Percentiles rank a stretch among this genome's conserved stretches.
These are phyloP conservation scores for Epinephelus malabaricus DNA, from an alignment of 2,797 vertebrate genomes.

Conservation along the genomic window DNA sequence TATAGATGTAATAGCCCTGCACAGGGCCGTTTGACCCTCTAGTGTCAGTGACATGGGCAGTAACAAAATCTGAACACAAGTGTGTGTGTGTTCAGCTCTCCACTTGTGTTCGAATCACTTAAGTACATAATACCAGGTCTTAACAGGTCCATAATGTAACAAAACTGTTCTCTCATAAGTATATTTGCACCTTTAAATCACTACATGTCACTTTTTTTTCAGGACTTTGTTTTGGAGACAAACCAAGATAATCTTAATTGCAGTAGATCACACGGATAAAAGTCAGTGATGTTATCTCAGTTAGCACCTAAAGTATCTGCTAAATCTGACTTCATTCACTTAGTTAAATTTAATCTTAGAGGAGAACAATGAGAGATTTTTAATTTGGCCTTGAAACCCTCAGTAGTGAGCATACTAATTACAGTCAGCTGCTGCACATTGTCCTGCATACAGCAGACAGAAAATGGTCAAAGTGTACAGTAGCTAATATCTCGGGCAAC, in stretches of 20 bases:
- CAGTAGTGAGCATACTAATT: conserved; percentile 11
- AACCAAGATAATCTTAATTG: background rate
- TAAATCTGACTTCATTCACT: conserved; percentile 6
- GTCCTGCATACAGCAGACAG: background rate
- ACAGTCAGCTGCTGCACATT: background rate
- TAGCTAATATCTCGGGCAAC: conserved; percentile 23
- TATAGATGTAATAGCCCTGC: too few relatives aligned
- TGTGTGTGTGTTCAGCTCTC: too few relatives aligned
- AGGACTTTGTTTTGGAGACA: background rate
- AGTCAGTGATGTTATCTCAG: background rate
- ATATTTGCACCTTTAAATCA: background rate
- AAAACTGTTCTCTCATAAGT: background rate
- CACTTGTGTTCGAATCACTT: too few relatives aligned
- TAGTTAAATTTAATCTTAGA: background rate
- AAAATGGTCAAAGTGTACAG: conserved; percentile 19
- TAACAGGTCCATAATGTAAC: too few relatives aligned
- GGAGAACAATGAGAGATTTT: background rate
- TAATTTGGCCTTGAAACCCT: conserved; percentile 1
- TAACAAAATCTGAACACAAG: too few relatives aligned
- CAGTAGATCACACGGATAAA: background rate
- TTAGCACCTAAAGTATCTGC: background rate
- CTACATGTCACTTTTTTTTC: background rate
- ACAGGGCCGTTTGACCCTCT: too few relatives aligned
- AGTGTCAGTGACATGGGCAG: too few relatives aligned
- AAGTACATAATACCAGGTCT: too few relatives aligned